Percentiles rank a stretch among this genome's conserved stretches.
Evolutionary conservation across 2,888 invertebrate species (phyloP).

Genomic region (Nomada hirtipes): DNA sequence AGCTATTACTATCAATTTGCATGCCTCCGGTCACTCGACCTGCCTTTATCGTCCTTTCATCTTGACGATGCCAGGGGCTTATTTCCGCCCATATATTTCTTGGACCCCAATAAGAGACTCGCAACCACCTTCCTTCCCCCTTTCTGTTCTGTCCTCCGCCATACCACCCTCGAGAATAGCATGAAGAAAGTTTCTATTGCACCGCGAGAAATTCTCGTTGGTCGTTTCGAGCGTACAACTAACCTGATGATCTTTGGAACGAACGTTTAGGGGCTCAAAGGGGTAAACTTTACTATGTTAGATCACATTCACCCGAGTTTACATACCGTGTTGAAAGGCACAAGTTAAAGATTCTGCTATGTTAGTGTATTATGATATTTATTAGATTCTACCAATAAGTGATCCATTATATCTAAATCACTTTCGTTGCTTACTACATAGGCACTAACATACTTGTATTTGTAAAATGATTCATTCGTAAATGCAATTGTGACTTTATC

Average conservation of each 20-base stretch:
- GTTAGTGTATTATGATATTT: too few relatives aligned
- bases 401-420: too few relatives aligned
- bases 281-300: too few relatives aligned
- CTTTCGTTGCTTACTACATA: too few relatives aligned
- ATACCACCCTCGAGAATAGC: slow-evolving; percentile 47
- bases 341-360: too few relatives aligned
- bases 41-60: slow-evolving; percentile 76
- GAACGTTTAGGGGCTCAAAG: too few relatives aligned
- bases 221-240: neutral
- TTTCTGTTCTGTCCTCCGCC: slow-evolving; percentile 40
- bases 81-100: slow-evolving; percentile 75
- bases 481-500: too few relatives aligned
- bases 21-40: slow-evolving; percentile 77
- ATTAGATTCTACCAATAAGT: too few relatives aligned
- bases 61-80: slow-evolving; percentile 72
- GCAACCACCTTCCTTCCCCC: slow-evolving; percentile 35
- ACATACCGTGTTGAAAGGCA: too few relatives aligned
- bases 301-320: too few relatives aligned
- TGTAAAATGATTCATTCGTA: too few relatives aligned
- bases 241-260: neutral
- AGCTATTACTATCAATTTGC: slow-evolving; percentile 77
- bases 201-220: slow-evolving; percentile 24
- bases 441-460: too few relatives aligned
- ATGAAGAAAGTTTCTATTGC: slow-evolving; percentile 42
- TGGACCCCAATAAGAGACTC: slow-evolving; percentile 70